A percentile compares a stretch with the other conserved stretches of the same genome.
phyloP scores from a whole-genome alignment of 2,797 vertebrate species.

The Odontamblyopus rebecca region DNA sequence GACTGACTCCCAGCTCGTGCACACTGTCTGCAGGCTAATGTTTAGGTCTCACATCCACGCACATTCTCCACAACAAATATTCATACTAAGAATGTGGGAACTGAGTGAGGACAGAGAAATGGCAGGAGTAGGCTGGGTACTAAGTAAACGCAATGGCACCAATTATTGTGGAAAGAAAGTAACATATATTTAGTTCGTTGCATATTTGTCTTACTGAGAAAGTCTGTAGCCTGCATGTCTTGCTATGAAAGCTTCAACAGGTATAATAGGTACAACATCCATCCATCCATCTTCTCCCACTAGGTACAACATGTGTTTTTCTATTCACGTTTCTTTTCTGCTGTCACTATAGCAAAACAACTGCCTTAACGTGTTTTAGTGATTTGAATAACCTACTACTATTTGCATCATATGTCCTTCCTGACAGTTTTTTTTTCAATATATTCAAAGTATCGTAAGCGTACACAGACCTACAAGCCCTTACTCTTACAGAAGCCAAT shows the following conservation, averaged over 20 bases:
- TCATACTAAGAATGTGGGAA: constrained; percentile 9
- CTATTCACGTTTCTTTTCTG: neutral
- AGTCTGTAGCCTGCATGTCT: too few relatives aligned
- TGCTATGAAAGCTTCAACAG: neutral
- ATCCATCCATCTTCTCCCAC: too few relatives aligned
- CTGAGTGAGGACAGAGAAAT: constrained; percentile 10
- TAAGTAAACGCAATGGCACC: neutral
- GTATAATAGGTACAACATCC: neutral
- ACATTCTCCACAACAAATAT: constrained; percentile 23
- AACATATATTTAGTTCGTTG: too few relatives aligned
- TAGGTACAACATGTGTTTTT: neutral
- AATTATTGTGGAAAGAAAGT: neutral
- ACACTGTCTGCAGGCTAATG: constrained; percentile 24
- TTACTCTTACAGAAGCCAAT: neutral
- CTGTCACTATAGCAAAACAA: neutral
- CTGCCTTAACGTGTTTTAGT: neutral
- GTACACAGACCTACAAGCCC: neutral
- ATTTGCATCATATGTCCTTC: neutral
- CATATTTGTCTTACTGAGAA: too few relatives aligned
- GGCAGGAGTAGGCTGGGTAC: neutral
- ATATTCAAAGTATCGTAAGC: too few relatives aligned
- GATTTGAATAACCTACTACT: neutral
- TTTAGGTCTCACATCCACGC: constrained; percentile 44
- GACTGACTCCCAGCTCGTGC: constrained; percentile 36
- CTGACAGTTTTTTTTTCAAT: neutral